Evolutionary conservation across 2,113 vertebrate species (phyloP).

Genomic region (Perca schrenkii): DNA sequence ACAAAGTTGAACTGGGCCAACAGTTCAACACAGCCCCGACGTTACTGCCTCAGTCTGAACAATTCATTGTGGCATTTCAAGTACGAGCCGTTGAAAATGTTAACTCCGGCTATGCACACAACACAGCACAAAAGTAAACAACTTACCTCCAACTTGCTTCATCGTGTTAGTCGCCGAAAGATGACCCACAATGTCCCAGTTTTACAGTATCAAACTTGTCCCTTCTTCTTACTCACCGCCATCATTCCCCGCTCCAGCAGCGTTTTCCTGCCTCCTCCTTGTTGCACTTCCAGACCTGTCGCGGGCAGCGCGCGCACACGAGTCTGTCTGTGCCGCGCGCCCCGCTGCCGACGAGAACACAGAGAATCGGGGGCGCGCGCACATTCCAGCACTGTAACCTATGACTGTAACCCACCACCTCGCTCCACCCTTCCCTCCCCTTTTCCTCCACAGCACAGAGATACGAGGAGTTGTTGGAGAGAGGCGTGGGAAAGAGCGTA

Average conservation of each 20-base stretch:
- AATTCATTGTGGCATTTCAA: constrained; percentile 70
- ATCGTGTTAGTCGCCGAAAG: constrained; percentile 50
- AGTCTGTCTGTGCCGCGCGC: constrained; percentile 46
- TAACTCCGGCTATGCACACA: background rate
- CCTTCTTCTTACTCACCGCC: constrained; percentile 79
- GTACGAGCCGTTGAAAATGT: constrained; percentile 28
- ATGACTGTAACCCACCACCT: constrained; percentile 71
- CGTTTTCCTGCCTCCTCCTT: constrained; percentile 67
- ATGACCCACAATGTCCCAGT: constrained; percentile 39
- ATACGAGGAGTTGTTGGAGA: constrained; percentile 41
- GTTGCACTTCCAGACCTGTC: constrained; percentile 77
- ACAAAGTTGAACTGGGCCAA: constrained; percentile 56
- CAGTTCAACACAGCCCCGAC: constrained; percentile 17
- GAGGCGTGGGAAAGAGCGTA: constrained; percentile 73
- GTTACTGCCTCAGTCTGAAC: constrained; percentile 27
- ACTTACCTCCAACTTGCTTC: constrained; percentile 67
- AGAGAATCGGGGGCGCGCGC: constrained; percentile 72
- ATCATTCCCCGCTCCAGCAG: constrained; percentile 78
- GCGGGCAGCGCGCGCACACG: constrained; percentile 70
- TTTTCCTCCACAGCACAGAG: constrained; percentile 37
- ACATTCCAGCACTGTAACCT: constrained; percentile 84
- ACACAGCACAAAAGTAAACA: constrained; percentile 3
- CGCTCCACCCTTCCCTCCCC: constrained; percentile 54
- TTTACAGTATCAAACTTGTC: constrained; percentile 76
- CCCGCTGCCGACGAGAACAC: constrained; percentile 40